Base-by-base conservation (phyloP, 2,797 vertebrate genomes). In the Enteromius paludinosus region DNA sequence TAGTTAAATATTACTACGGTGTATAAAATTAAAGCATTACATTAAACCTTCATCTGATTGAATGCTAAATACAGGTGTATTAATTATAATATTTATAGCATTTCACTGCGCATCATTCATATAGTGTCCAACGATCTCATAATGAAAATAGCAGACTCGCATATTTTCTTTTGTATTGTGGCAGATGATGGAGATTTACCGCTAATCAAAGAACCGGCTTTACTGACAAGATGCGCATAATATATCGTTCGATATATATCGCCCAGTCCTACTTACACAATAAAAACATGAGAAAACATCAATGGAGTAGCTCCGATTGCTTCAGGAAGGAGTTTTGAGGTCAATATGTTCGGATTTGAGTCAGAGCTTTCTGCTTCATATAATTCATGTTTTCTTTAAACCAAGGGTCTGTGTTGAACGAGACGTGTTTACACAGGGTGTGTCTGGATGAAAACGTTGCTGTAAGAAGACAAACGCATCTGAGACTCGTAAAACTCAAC, bases 371-470 rank as follows among this genome's bases (percentile, higher is more conserved):
- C 66, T 33, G 52, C 49, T 43, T 20, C 47, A 11, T 54, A 17
- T 79, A 54, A 28, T 56, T 52, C 54, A 30, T 47, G 54, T 80
- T 80, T 80, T 71, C 38, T 59, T 25, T 61, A 41, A 56, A 78
- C 4, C 1, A 5, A 41, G 17, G 47, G 47, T 14, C 52, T 1
- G 18, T 33, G 18, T 30, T 59, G 66, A 59, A 69, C 18, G 17
- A 79, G 66, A 70, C 52, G 4, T 62, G 74, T 62, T 76, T 76
- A 62, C 74, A 28, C 35, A 59, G 49, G 78, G 65, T 80, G 78
- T 61, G 52, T 71, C 66, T 47, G 33, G 25, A 38, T 59, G 23
- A 79, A 69, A 56, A 23, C 54, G 25, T 47, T 12, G 25, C 38
- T 45, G 12, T 80, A 45, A 61, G 45, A 23, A 66, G 38, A 71